phyloP scores from a whole-genome alignment of 2,888 invertebrate species.

The Chymomyza amoena region DNA sequence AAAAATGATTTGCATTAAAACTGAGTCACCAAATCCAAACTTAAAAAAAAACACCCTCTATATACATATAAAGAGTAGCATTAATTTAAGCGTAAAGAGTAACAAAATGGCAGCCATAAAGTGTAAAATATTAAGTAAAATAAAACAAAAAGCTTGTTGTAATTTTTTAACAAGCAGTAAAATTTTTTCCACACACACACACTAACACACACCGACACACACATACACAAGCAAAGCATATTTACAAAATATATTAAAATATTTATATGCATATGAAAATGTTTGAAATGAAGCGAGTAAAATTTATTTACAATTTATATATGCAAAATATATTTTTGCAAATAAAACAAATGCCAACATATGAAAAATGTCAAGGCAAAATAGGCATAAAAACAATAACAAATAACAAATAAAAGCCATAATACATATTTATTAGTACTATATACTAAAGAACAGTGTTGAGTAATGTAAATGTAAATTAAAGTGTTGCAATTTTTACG shows the following conservation, averaged over 20 bases:
- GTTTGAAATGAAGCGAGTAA: slow-evolving; percentile 1
- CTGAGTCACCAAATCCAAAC: too few relatives aligned
- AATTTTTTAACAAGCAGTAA: slow-evolving; percentile 33
- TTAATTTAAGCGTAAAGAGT: slow-evolving; percentile 14
- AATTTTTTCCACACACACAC: background rate
- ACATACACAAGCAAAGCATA: slow-evolving; percentile 19
- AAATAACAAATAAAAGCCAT: background rate
- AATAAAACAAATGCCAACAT: background rate
- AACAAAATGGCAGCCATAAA: slow-evolving; percentile 41
- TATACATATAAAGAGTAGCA: background rate
- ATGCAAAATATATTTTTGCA: background rate
- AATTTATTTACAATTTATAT: slow-evolving; percentile 3
- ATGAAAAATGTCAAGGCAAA: slow-evolving; percentile 1
- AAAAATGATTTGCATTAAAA: too few relatives aligned
- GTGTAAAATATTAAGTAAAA: slow-evolving; percentile 35
- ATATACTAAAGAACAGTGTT: background rate
- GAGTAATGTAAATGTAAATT: background rate
- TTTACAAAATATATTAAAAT: background rate
- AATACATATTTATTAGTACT: background rate
- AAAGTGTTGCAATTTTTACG: background rate
- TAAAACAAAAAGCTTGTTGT: slow-evolving; percentile 35
- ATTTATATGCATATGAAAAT: background rate
- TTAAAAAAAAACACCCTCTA: background rate
- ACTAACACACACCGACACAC: slow-evolving; percentile 21
- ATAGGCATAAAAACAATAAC: slow-evolving; percentile 2